Base-by-base conservation (phyloP, 2,797 vertebrate species). In the Helostoma temminkii region DNA sequence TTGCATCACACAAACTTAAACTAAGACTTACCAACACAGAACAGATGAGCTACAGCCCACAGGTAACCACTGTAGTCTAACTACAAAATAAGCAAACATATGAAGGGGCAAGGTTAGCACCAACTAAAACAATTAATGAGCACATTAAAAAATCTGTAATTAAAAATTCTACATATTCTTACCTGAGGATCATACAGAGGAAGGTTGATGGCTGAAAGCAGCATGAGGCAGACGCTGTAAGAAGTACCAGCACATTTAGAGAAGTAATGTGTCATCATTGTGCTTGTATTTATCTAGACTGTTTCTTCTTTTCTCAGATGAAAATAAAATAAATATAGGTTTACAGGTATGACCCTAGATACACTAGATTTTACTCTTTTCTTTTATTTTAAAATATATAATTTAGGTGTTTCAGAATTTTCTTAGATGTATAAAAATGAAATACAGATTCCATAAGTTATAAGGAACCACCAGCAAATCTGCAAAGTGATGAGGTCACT, bases 1-100 rank as follows among this genome's bases (percentile, higher is more conserved):
- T n/a, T n/a, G n/a, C n/a, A n/a, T n/a, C n/a, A n/a, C n/a, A n/a
- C n/a, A n/a, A n/a, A n/a, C n/a, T n/a, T n/a, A n/a, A n/a, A n/a
- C n/a, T n/a, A n/a, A 61, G 18, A 74, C 84, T 94, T 91, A 98
- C 98, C 97, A 60, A 95, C 88, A 86, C 96, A 98, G 81, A 92
- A 9, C 55, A 96, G 89, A 70, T 99, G 97, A 81, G 94, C 80
- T 6, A 93, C 34, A 32, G 96, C 97, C 97, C 98, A 99, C 34
- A 93, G 88, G 91, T 97, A 98, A 66, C 95, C 94, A 0, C 87
- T 91, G 61, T 71, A 71, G 91, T 97, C 95, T 89, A 96, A 96
- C 98, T 99, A 90, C 46, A 93, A 93, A 41, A 19, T 0, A 34
- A 42, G 0, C 6, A 54, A 21, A 53, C 1, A 16, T 15, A 9